Evolutionary conservation across 53 echinoderm and acorn worm species (phyloP).

Genomic region (Henricia sp.): DNA sequence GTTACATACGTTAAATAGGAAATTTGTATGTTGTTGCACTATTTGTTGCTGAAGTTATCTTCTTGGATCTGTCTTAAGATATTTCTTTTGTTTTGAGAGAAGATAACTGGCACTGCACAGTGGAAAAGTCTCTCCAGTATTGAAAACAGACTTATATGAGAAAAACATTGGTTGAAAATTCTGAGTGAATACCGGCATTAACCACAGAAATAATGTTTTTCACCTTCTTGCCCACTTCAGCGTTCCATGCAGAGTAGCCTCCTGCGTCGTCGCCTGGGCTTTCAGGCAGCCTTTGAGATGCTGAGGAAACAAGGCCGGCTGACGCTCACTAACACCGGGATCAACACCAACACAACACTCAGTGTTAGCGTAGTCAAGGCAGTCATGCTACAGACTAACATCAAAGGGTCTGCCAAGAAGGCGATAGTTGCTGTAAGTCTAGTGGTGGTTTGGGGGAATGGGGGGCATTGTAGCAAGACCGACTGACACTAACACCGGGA

Average conservation of each 20-base stretch:
- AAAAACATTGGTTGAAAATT: background rate
- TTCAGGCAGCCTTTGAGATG: conserved; percentile 98
- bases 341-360: conserved; percentile 57
- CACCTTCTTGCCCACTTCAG: conserved; percentile 21
- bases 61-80: no score
- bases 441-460: no score
- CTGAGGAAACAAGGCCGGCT: conserved; percentile 76
- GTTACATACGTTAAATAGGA: no score
- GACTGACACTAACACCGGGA: no score
- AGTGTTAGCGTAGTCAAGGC: conserved; percentile 87
- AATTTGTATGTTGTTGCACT: no score
- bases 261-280: conserved; percentile 83
- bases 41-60: no score
- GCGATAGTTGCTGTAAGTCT: conserved; percentile 83
- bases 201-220: background rate
- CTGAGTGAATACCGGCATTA: background rate
- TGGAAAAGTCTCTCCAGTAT: no score
- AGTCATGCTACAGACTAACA: conserved; percentile 82
- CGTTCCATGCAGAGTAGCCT: conserved; percentile 94
- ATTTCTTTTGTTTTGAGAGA: no score
- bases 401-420: conserved; percentile 65
- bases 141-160: no score
- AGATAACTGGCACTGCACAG: no score
- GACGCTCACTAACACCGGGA: conserved; percentile 22
- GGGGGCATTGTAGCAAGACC: no score